Base-by-base conservation (phyloP, 1,140 invertebrate genomes). In the Ditylenchus dipsaci region DNA sequence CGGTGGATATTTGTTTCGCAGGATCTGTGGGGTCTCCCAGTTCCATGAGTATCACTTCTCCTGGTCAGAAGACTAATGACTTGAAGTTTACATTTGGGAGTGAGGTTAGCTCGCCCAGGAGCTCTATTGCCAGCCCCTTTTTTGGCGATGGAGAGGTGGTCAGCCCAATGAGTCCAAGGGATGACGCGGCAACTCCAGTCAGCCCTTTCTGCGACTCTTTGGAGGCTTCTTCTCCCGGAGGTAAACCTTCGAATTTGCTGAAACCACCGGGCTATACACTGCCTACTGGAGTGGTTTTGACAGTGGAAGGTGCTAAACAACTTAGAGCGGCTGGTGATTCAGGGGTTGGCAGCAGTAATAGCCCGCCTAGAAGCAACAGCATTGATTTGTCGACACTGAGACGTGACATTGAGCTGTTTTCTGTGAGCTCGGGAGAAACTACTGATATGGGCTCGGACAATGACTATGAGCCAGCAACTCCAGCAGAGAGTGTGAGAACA, bases 351-450 rank as follows among this genome's bases (percentile, higher is more conserved):
- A 30, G 21, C 27, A 65, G 65, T 33, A 66, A 63, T 62, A 56
- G 56, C 15, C 80, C 80, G 23, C 81, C 80, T 21, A 63, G 80
- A 26, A 80, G 77, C 21, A 82, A 83, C 61, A 80, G 77, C 38
- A 74, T 82, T 62, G 80, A 82, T 68, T 62, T 82, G 29, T 82
- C 80, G 9, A 82, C 74, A 43, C 71, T 82, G 45, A 68, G 81
- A 21, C 53, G 81, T 26, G 80, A 82, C 63, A 82, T 82, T 63
- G 80, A 82, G 65, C 60, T 82, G 38, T 79, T 77, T 65, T 79
- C 76, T 45, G 71, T 82, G 42, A 79, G 74, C 47, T 78, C 72
- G 57, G 72, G 75, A 63, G 78, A 79, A 47, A 71, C 43, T 53
- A 59, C 57, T 30, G 80, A 79, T 23, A 63, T 49, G 43, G 78